Conservation (phyloP, 2,113 vertebrate genomes). For the Narcine bancroftii region DNA sequence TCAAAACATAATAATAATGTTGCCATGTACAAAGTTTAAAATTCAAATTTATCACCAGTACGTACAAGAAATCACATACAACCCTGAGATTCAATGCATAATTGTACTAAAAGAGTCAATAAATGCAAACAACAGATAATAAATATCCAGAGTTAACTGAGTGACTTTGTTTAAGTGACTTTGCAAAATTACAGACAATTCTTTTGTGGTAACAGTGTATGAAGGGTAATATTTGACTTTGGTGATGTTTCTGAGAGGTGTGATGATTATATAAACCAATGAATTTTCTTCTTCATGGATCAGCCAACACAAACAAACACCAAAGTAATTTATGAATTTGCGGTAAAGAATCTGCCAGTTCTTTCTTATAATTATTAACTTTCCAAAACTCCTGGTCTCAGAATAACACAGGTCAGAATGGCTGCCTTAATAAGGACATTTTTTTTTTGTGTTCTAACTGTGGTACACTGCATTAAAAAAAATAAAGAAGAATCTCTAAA, state of each 20-base stretch:
- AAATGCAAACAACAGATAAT: too few relatives aligned
- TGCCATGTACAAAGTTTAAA: too few relatives aligned
- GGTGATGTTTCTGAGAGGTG: neutral
- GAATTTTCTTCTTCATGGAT: neutral
- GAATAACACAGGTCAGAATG: neutral
- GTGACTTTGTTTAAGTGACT: too few relatives aligned
- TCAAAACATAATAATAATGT: too few relatives aligned
- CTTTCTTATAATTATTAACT: constrained; percentile 20
- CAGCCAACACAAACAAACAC: neutral
- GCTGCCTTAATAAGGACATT: constrained; percentile 28
- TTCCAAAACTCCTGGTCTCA: neutral
- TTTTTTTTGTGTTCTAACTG: constrained; percentile 22
- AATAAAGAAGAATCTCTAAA: constrained; percentile 4
- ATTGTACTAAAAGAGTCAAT: too few relatives aligned
- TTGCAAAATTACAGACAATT: too few relatives aligned
- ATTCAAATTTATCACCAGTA: too few relatives aligned
- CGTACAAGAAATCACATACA: too few relatives aligned
- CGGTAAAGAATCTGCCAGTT: neutral
- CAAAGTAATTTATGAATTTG: neutral
- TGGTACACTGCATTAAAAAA: constrained; percentile 26
- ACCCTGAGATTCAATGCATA: too few relatives aligned
- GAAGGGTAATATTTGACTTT: too few relatives aligned
- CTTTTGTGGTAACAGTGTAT: too few relatives aligned
- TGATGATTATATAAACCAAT: neutral
- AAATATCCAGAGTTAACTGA: too few relatives aligned